Evolutionary conservation across 2,888 invertebrate species (phyloP), one percentile per base, ranked within the genome.

Genomic region (Allophyes oxyacanthae): DNA sequence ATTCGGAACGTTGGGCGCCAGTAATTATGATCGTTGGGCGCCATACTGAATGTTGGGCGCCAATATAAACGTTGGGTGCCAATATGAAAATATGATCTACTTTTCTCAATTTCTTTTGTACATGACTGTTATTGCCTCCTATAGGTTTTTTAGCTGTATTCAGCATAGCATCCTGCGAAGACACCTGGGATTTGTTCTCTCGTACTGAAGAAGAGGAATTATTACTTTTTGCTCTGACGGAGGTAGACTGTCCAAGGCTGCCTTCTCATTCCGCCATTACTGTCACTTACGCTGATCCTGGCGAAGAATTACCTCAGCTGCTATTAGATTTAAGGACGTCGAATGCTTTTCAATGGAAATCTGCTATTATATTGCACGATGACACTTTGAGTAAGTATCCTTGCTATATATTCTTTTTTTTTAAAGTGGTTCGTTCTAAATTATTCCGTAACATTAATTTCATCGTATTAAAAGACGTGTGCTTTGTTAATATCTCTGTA

Each of bases 231-330:
- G 97, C 97, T 0, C 94, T 97, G 62, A 97, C 97, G 46, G 97
- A 97, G 81, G 94, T 96, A 0, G 97, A 97, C 78, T 98, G 98
- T 82, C 96, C 97, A 0, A 94, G 98, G 34, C 85, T 98, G 43
- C 97, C 97, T 0, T 75, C 90, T 0, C 87, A 94, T 28, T 92
- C 95, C 13, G 97, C 97, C 0, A 92, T 98, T 30, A 97, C 97
- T 44, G 95, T 95, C 50, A 97, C 98, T 0, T 90, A 96, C 50
- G 90, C 96, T n/a, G 92, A 94, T 0, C 90, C 94, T 34, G 97
- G 97, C 0, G 95, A 96, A 60, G 98, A 98, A 85, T 84, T 98
- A 59, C 95, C 98, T 0, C 98, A 98, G 86, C 85, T 98, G 13
- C 85, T 98, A 6, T 89, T 97, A 1, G 98, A 98, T 84, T 90